Evolutionary conservation across 2,888 invertebrate species (phyloP).

Genomic region (Atherix ibis): DNA sequence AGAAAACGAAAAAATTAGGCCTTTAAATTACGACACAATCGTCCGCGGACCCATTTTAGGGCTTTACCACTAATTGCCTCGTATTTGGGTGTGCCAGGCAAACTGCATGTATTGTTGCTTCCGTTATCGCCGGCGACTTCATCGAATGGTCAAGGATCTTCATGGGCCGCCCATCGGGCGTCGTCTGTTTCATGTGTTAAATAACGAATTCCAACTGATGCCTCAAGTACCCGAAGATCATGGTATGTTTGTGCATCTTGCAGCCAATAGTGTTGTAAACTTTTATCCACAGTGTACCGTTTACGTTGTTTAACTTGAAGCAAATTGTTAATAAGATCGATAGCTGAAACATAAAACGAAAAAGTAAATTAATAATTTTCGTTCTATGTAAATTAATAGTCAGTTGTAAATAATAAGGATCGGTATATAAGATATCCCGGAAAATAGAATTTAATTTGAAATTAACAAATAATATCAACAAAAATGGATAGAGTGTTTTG

Average conservation of each 20-base stretch:
- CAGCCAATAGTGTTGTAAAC: conserved; percentile 86
- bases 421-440: too few species aligned
- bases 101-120: conserved; percentile 15
- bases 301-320: conserved; percentile 94
- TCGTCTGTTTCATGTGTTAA: conserved; percentile 88
- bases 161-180: conserved; percentile 54
- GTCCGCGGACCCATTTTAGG: conserved; percentile 31
- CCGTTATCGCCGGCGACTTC: conserved; percentile 11
- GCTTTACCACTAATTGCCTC: conserved; percentile 32
- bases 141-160: conserved; percentile 29
- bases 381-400: conserved; percentile 1
- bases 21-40: conserved; percentile 26
- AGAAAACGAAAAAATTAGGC: conserved; percentile 13
- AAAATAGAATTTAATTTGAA: too few species aligned
- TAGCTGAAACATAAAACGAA: conserved; percentile 48
- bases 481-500: too few species aligned
- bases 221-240: conserved; percentile 80
- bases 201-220: conserved; percentile 60
- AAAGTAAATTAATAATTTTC: neutral
- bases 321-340: conserved; percentile 93
- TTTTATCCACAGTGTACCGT: conserved; percentile 91
- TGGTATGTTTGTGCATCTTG: conserved; percentile 94
- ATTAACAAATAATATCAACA: too few species aligned
- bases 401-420: too few species aligned
- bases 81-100: conserved; percentile 25